phyloP scores from a whole-genome alignment of 2,888 invertebrate genomes.

The Coenonympha glycerion region DNA sequence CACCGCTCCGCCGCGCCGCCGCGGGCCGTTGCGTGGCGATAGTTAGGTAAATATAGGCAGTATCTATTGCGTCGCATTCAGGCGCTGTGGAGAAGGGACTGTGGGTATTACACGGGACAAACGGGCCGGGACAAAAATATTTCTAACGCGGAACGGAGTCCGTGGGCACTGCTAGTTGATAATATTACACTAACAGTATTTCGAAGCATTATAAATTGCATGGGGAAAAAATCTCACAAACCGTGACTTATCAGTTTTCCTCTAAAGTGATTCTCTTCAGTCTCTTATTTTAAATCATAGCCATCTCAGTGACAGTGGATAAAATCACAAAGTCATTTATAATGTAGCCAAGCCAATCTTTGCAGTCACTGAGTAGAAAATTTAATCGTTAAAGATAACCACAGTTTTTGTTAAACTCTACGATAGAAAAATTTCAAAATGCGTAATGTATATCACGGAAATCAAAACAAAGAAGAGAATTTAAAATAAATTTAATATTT shows the following conservation, averaged over 20 bases:
- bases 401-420: background rate
- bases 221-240: background rate
- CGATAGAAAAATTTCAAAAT: background rate
- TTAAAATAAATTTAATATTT: background rate
- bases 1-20: too few relatives aligned
- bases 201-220: background rate
- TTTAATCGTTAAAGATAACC: background rate
- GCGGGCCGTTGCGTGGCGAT: too few relatives aligned
- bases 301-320: background rate
- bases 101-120: too few relatives aligned
- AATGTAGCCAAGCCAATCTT: constrained; percentile 6
- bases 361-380: background rate
- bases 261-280: background rate
- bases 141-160: too few relatives aligned
- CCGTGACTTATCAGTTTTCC: constrained; percentile 5
- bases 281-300: constrained; percentile 2
- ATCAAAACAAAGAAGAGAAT: background rate
- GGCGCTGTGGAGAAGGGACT: too few relatives aligned
- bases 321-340: constrained; percentile 4
- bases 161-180: too few relatives aligned
- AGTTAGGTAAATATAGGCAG: too few relatives aligned
- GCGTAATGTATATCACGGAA: background rate
- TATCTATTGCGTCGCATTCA: too few relatives aligned
- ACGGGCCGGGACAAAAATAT: too few relatives aligned
- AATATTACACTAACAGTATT: too few relatives aligned